These are phyloP conservation scores for Eretmocerus hayati DNA, from an alignment of 2,888 invertebrate species.

Conservation along the genomic window DNA sequence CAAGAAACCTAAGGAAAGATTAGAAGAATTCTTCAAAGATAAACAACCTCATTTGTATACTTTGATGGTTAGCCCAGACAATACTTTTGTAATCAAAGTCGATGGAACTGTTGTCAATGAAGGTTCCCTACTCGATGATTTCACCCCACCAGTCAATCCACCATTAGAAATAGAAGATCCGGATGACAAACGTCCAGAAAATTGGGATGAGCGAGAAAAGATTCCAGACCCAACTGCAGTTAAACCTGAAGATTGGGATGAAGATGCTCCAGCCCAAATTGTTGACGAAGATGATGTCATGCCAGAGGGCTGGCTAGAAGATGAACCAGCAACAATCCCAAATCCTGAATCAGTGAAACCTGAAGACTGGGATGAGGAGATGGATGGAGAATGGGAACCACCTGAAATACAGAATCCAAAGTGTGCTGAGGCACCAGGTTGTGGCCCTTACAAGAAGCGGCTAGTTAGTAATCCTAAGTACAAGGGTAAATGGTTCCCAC, in stretches of 20 bases:
- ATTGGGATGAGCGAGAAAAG: slow-evolving; percentile 95
- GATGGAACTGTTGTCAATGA: slow-evolving; percentile 79
- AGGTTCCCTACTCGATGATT: slow-evolving; percentile 82
- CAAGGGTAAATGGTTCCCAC: slow-evolving; percentile 90
- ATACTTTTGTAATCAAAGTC: slow-evolving; percentile 70
- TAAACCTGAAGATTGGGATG: slow-evolving; percentile 97
- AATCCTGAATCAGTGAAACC: slow-evolving; percentile 85
- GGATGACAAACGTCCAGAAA: slow-evolving; percentile 72
- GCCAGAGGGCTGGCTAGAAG: slow-evolving; percentile 89
- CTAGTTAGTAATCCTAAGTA: slow-evolving; percentile 81
- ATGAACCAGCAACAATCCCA: slow-evolving; percentile 78
- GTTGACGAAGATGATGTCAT: slow-evolving; percentile 75
- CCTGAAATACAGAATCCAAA: slow-evolving; percentile 85
- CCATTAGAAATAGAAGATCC: slow-evolving; percentile 92
- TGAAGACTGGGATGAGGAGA: slow-evolving; percentile 94
- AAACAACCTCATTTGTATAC: slow-evolving; percentile 87
- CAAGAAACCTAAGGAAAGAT: slow-evolving; percentile 77
- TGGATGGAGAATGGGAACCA: slow-evolving; percentile 99
- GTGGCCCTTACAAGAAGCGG: slow-evolving; percentile 85
- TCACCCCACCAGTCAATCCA: slow-evolving; percentile 91
- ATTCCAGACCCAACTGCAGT: slow-evolving; percentile 81
- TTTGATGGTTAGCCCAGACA: slow-evolving; percentile 70
- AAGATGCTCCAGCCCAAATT: slow-evolving; percentile 84
- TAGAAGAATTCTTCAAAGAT: slow-evolving; percentile 85
- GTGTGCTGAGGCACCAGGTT: slow-evolving; percentile 72